A percentile compares a stretch with the other conserved stretches of the same genome.
These are phyloP conservation scores for Thryonomys swinderianus DNA, from an alignment of 2,113 vertebrate genomes.

Conservation along the genomic window DNA sequence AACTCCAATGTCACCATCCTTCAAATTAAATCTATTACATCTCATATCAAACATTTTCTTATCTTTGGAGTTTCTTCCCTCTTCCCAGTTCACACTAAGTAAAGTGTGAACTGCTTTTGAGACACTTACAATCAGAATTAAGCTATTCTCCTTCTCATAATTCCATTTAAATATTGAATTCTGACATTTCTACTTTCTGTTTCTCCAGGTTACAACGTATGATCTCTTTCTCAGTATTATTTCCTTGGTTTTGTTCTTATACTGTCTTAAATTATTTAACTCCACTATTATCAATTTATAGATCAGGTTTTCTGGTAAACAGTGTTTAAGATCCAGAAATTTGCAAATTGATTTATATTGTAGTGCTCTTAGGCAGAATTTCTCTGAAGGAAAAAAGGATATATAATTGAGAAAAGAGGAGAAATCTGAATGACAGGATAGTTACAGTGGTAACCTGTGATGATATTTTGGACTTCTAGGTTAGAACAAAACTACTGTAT, in stretches of 20 bases:
- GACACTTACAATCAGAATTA: neutral
- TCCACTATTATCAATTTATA: neutral
- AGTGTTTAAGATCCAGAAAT: neutral
- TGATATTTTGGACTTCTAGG: neutral
- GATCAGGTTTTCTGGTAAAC: neutral
- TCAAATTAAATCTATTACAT: neutral
- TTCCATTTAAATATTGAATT: neutral
- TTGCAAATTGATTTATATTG: neutral
- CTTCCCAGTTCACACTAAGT: neutral
- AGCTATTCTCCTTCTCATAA: neutral
- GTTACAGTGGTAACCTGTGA: neutral
- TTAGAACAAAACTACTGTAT: neutral
- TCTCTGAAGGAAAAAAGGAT: neutral
- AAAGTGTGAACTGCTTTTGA: neutral
- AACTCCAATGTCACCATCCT: neutral
- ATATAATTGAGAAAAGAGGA: neutral
- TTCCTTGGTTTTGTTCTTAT: neutral
- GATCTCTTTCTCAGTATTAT: neutral
- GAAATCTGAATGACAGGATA: neutral
- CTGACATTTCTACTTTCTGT: neutral
- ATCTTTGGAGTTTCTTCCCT: neutral
- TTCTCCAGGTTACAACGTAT: neutral
- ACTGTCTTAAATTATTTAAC: neutral
- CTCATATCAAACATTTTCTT: neutral
- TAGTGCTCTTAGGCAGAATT: neutral